Evolutionary conservation across 2,888 invertebrate species (phyloP).

Genomic region (Drosophila fulvimacula): DNA sequence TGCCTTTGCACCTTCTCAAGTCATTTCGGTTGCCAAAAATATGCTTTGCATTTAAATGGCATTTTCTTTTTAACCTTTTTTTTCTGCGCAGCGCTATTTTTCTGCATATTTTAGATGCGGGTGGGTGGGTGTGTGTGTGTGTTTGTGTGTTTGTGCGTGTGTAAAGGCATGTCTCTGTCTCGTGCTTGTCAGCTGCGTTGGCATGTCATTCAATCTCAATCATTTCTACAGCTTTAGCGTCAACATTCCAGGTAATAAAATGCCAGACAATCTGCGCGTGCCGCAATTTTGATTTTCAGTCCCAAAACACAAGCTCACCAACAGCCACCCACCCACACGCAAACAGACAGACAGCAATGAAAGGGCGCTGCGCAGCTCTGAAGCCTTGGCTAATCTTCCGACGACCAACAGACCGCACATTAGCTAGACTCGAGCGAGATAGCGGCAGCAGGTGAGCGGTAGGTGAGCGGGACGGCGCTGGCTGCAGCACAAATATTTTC

Average conservation of each 20-base stretch:
- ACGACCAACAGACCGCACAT: constrained; percentile 73
- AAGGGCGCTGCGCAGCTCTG: constrained; percentile 25
- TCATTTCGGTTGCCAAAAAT: constrained; percentile 59
- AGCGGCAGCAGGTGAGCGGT: neutral
- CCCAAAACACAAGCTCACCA: constrained; percentile 40
- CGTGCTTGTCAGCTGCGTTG: constrained; percentile 49
- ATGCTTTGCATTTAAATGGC: constrained; percentile 77
- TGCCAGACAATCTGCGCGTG: constrained; percentile 76
- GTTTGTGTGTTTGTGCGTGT: constrained; percentile 16
- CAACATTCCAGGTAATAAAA: constrained; percentile 77
- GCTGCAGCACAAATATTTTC: constrained; percentile 57
- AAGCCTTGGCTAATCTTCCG: constrained; percentile 65
- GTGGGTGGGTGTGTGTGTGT: constrained; percentile 19
- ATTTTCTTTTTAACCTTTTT: constrained; percentile 60
- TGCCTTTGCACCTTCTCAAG: constrained; percentile 47
- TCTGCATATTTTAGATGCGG: constrained; percentile 59
- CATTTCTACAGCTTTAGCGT: constrained; percentile 70
- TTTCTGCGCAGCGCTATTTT: constrained; percentile 20
- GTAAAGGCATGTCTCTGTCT: constrained; percentile 48
- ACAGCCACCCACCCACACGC: constrained; percentile 5
- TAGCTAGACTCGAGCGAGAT: constrained; percentile 44
- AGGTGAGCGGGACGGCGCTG: neutral
- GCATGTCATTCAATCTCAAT: constrained; percentile 77
- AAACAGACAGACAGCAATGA: neutral
- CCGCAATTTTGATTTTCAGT: constrained; percentile 74